Evolutionary conservation across 2,888 invertebrate genomes (phyloP).

Genomic region (Oithona nana): DNA sequence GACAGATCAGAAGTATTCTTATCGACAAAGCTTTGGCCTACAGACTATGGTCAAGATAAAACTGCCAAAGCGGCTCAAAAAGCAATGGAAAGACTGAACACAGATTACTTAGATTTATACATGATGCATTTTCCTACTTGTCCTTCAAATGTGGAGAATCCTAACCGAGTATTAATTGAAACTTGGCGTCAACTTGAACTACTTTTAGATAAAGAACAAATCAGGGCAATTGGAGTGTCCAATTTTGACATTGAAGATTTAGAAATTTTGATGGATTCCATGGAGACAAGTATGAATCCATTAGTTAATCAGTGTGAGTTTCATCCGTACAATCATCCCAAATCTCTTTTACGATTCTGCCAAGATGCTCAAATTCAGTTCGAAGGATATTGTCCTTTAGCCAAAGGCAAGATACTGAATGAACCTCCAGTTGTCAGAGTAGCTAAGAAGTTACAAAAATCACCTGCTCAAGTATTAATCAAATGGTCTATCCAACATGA

Average conservation of each 20-base stretch:
- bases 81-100: constrained; percentile 24
- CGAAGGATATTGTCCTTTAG: constrained; percentile 29
- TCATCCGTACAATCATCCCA: constrained; percentile 28
- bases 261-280: constrained; percentile 24
- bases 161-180: constrained; percentile 23
- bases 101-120: constrained; percentile 27
- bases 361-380: constrained; percentile 25
- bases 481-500: constrained; percentile 28
- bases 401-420: constrained; percentile 26
- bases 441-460: constrained; percentile 23
- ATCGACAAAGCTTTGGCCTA: constrained; percentile 28
- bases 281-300: constrained; percentile 25
- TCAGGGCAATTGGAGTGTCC: constrained; percentile 28
- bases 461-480: constrained; percentile 28
- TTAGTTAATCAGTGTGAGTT: constrained; percentile 29
- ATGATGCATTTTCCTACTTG: constrained; percentile 28
- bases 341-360: constrained; percentile 25
- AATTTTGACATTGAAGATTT: too few species aligned
- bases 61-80: constrained; percentile 24
- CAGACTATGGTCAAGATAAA: constrained; percentile 25
- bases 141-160: constrained; percentile 23
- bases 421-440: constrained; percentile 23
- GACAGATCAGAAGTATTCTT: constrained; percentile 25
- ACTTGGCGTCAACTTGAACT: constrained; percentile 28
- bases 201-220: constrained; percentile 25